phyloP scores from a whole-genome alignment of 1,140 invertebrate genomes.

The Luehdorfia chinensis region DNA sequence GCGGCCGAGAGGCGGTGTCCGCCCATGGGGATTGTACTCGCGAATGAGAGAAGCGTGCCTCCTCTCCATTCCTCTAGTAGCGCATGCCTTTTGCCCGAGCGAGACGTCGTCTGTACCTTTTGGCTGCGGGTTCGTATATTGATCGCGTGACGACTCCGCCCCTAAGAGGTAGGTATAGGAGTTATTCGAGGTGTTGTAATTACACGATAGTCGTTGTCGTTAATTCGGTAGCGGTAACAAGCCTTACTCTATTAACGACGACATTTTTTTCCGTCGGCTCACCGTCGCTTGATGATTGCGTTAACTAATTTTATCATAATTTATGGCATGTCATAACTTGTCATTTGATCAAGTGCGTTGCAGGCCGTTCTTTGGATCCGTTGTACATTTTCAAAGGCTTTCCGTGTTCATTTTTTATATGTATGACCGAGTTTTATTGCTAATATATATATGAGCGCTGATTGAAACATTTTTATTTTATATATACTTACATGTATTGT shows the following conservation, averaged over 20 bases:
- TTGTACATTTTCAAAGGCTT: constrained; percentile 5
- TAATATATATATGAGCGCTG: constrained; percentile 1
- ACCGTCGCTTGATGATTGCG: constrained; percentile 44
- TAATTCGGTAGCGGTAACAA: constrained; percentile 68
- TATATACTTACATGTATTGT: neutral
- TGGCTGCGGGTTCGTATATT: constrained; percentile 39
- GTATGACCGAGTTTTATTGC: constrained; percentile 4
- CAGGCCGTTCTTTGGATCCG: neutral
- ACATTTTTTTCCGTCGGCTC: constrained; percentile 48
- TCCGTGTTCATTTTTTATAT: constrained; percentile 9
- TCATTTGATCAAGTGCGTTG: constrained; percentile 17
- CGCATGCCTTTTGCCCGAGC: constrained; percentile 11
- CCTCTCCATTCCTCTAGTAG: constrained; percentile 37
- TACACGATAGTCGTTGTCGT: constrained; percentile 53
- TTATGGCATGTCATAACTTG: constrained; percentile 32
- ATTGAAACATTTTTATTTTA: constrained; percentile 7
- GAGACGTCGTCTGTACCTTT: constrained; percentile 32
- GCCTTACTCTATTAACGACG: constrained; percentile 55
- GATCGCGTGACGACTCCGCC: constrained; percentile 51
- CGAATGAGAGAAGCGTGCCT: constrained; percentile 29
- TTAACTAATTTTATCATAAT: constrained; percentile 36
- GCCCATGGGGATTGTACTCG: constrained; percentile 34
- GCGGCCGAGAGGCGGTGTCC: constrained; percentile 36
- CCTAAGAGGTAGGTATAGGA: constrained; percentile 48
- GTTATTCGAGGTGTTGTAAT: too few relatives aligned